Percentiles rank a stretch among this genome's conserved stretches.
phyloP scores from a whole-genome alignment of 2,888 invertebrate genomes.

The Perizoma flavofasciatum region DNA sequence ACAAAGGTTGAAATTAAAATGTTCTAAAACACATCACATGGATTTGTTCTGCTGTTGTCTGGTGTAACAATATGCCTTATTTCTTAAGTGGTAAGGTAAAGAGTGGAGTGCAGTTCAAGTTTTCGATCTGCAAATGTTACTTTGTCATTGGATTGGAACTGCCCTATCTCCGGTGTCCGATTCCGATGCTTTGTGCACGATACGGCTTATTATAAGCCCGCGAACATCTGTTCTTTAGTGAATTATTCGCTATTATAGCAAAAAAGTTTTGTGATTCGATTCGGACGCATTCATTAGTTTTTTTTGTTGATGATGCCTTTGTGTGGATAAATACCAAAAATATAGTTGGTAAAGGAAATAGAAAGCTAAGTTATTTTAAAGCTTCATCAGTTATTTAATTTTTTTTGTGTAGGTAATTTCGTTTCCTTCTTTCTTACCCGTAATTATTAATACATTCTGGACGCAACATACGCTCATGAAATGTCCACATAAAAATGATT shows the following conservation, averaged over 20 bases:
- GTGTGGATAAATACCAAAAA: conserved; percentile 30
- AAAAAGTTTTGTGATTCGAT: conserved; percentile 67
- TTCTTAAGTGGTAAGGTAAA: conserved; percentile 42
- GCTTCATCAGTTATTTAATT: neutral
- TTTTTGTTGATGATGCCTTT: conserved; percentile 42
- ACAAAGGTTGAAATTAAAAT: conserved; percentile 76
- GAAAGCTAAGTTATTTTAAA: conserved; percentile 3
- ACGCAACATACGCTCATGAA: conserved; percentile 15
- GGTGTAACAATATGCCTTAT: conserved; percentile 36
- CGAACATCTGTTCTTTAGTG: conserved; percentile 77
- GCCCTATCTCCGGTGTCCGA: conserved; percentile 82
- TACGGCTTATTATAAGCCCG: conserved; percentile 80
- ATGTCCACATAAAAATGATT: conserved; percentile 41
- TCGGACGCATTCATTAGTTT: conserved; percentile 50
- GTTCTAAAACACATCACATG: conserved; percentile 58
- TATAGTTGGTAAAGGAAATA: conserved; percentile 2
- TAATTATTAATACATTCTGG: conserved; percentile 4
- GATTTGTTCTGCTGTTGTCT: conserved; percentile 31
- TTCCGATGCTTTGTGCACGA: conserved; percentile 82
- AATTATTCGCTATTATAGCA: conserved; percentile 72
- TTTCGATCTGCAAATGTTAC: conserved; percentile 52
- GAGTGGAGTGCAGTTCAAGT: conserved; percentile 47
- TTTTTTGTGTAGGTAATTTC: neutral
- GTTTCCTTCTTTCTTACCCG: neutral
- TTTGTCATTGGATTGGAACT: conserved; percentile 66